Base-by-base conservation (phyloP, 2,888 invertebrate genomes). In the Hyposoter dolosus region DNA sequence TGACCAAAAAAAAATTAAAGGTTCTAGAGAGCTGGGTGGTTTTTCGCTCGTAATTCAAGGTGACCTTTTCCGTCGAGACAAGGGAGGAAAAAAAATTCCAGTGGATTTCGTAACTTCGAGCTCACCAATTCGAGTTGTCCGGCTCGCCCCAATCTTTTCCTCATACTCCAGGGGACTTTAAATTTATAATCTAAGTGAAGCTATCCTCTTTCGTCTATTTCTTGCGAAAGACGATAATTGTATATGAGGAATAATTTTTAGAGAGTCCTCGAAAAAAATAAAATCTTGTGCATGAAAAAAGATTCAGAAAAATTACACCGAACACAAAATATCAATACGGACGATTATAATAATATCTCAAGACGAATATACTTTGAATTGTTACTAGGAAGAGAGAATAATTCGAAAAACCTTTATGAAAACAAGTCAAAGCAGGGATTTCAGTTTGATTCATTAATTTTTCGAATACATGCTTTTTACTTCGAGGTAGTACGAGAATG, bases 1-100 rank as follows among this genome's bases (percentile, higher is more conserved):
- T 66, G 12, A 72, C 23, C 53, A 53, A 68, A 85, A 74, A 72
- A 83, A 76, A 83, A 82, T 82, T 75, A 56, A 79, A 72, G 60
- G 40, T 63, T 71, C 75, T 56, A 56, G 32, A 66, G 45, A 19
- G 45, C 56, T 19, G 19, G 74, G 10, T 19, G 66, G 23, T 75
- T 82, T 79, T 75, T 69, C 50, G 60, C 45, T 68, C 74, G 43
- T 56, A 40, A 56, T 66, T n/a, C 66, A 53, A 35, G 65, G 43
- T 74, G 79, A 84, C 79, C 63, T 80, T 80, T 76, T 74, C 76
- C 65, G 19, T 32, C 71, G 23, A 12, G 43, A 56, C 45, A 63
- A 76, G 23, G 65, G 23, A 23, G 15, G 15, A 32, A 66, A 66
- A 78, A 81, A 77, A 60, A 40, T 28, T 72, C 19, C 60, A 23